phyloP scores from a whole-genome alignment of 1,140 invertebrate species.

The Lepidurus packardi region DNA sequence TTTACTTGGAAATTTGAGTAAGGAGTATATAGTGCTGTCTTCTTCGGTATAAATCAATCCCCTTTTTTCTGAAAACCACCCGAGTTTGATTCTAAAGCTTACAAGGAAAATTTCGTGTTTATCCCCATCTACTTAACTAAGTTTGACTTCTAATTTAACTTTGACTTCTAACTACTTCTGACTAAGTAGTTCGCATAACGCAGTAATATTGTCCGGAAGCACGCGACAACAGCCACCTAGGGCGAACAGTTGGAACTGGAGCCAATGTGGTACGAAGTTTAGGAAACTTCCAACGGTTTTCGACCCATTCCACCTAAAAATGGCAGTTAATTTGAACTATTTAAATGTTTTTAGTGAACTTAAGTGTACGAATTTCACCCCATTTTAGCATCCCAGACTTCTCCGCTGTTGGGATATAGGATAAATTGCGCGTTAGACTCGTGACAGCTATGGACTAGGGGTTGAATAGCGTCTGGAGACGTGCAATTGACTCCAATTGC shows the following conservation, averaged over 20 bases:
- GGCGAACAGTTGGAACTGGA: slow-evolving; percentile 60
- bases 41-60: slow-evolving; percentile 15
- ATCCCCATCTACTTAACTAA: too few relatives aligned
- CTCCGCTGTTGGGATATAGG: slow-evolving; percentile 68
- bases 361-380: slow-evolving; percentile 44
- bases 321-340: slow-evolving; percentile 39
- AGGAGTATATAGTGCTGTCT: not conserved
- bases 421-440: slow-evolving; percentile 53
- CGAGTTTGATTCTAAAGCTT: not conserved
- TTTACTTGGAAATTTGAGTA: not conserved
- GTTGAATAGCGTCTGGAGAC: slow-evolving; percentile 53
- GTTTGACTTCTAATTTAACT: too few relatives aligned
- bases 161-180: not conserved
- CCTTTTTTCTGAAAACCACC: not conserved
- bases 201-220: slow-evolving; percentile 55
- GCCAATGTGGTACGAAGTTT: slow-evolving; percentile 60
- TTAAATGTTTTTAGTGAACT: too few relatives aligned
- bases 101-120: too few relatives aligned
- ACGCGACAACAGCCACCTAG: slow-evolving; percentile 75
- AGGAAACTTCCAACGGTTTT: slow-evolving; percentile 42
- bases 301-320: slow-evolving; percentile 35
- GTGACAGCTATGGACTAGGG: slow-evolving; percentile 52
- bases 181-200: not conserved
- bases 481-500: slow-evolving; percentile 84
- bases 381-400: slow-evolving; percentile 50